Base-by-base conservation (phyloP, 2,113 vertebrate species). In the Malaclemys terrapin region DNA sequence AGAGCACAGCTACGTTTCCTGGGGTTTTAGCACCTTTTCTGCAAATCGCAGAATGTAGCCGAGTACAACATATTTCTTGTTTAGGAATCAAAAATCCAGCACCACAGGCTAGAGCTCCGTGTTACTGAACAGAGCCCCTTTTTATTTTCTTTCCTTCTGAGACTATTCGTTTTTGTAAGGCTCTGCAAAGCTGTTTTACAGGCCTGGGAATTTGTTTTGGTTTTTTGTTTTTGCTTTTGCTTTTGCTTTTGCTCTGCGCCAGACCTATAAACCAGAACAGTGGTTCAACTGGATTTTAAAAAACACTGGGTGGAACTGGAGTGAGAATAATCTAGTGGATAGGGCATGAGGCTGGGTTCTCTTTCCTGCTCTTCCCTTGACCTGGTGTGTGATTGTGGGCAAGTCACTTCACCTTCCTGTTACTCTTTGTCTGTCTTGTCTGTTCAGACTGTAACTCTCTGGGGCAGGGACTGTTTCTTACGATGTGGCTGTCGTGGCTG, bases 1-100 rank as follows among this genome's bases (percentile, higher is more conserved):
- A 57, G 8, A 45, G 31, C 62, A 82, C 8, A 0, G 1, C 0
- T 13, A 90, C n/a, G 1, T 42, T 45, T 80, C 5, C 3, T 54
- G 82, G 6, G 42, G 95, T 45, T 57, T 81, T 17, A 84, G 35
- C 24, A 17, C 88, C 27, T 80, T 84, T 11, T 57, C 54, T 85
- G 31, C n/a, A 54, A 85, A 89, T 93, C 50, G 24, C 53, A 84
- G 38, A 78, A 24, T 1, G 24, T 75, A 54, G 42, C 42, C 35
- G 38, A 87, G 10, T 53, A 82, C 3, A 1, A 76, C 2, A 11
- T 17, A 4, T 1, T 0, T 85, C 65, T 91, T 79, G 11, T 52
- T 52, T 87, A 27, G 11, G 72, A 45, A 86, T 50, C 72, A 86
- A 87, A 90, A 87, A 5, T 54, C 42, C 79, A 49, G 27, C 8